A percentile compares a stretch with the other conserved stretches of the same genome.
phyloP scores from a whole-genome alignment of 2,113 vertebrate genomes.

The Pterocles burchelli region DNA sequence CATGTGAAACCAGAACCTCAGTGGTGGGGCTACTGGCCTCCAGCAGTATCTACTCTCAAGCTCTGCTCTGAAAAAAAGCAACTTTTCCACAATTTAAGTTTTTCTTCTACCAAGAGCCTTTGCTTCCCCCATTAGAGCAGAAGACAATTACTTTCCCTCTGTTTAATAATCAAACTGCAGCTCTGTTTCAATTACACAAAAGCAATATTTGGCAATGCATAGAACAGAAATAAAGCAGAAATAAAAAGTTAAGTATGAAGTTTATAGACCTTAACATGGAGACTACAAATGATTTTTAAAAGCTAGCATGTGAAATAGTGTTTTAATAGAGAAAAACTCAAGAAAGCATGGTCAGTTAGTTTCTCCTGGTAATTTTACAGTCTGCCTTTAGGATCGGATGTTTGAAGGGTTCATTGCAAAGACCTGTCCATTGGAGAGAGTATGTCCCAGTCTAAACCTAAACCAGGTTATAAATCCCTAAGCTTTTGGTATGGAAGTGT shows the following conservation, averaged over 20 bases:
- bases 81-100: not conserved
- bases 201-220: conserved; percentile 38
- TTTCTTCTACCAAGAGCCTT: not conserved
- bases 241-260: conserved; percentile 32
- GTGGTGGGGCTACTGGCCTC: not conserved
- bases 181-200: conserved; percentile 48
- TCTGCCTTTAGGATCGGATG: not conserved
- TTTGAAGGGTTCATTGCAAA: not conserved
- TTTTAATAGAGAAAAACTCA: not conserved
- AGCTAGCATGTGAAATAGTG: not conserved
- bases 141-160: not conserved
- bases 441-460: not conserved
- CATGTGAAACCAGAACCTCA: not conserved
- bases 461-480: not conserved
- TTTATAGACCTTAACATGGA: conserved; percentile 24
- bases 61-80: not conserved
- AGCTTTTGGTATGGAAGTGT: not conserved
- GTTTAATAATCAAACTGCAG: conserved; percentile 27
- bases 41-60: not conserved
- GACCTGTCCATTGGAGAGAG: not conserved
- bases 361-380: not conserved
- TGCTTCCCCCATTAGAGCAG: not conserved
- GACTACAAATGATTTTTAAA: not conserved
- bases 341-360: not conserved
- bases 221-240: conserved; percentile 8